Evolutionary conservation across 2,113 vertebrate genomes (phyloP), one percentile per base, ranked within the genome.

Genomic region (Hypocryptadius cinnamomeus): DNA sequence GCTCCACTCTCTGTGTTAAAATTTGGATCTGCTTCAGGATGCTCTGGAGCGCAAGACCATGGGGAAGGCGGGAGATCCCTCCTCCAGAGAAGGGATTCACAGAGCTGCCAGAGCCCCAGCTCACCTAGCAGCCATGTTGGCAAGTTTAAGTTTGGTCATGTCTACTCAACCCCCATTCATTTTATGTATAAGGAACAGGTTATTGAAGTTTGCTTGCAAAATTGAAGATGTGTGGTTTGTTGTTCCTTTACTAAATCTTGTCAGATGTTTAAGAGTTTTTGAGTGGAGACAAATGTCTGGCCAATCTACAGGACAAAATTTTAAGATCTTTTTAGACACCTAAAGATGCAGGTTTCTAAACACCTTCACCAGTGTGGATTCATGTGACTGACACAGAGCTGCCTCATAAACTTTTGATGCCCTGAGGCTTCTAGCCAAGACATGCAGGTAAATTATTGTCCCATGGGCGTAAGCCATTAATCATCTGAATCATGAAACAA

Each of bases 361-460:
- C 39, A 71, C 64, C 76, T 86, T 84, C 69, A 79, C 56, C 83
- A 60, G 14, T 72, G 53, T 86, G 45, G 22, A 37, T 71, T 94
- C 73, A 27, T 71, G 65, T 92, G 86, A 72, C 80, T 94, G 86
- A 79, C 57, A 71, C 53, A 53, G 77, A 87, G 23, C 69, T 94
- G 80, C 88, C 70, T 93, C 91, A 92, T 95, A 96, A 96, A 96
- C 83, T 90, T 93, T 33, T 11, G 73, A 42, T 95, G 65, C 92
- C 92, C 94, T 50, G 53, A 48, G 89, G 86, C 91, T 94, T 93
- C 90, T 85, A 90, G 96, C 73, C 84, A 92, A 81, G 92, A 84
- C 86, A 95, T 95, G 90, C 60, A 92, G 69, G 80, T 95, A 84
- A 79, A 87, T 81, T 83, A 90, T 81, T 94, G 92, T 90, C 92